Base-by-base conservation (phyloP, 1,140 invertebrate species). In the Augochlora pura region DNA sequence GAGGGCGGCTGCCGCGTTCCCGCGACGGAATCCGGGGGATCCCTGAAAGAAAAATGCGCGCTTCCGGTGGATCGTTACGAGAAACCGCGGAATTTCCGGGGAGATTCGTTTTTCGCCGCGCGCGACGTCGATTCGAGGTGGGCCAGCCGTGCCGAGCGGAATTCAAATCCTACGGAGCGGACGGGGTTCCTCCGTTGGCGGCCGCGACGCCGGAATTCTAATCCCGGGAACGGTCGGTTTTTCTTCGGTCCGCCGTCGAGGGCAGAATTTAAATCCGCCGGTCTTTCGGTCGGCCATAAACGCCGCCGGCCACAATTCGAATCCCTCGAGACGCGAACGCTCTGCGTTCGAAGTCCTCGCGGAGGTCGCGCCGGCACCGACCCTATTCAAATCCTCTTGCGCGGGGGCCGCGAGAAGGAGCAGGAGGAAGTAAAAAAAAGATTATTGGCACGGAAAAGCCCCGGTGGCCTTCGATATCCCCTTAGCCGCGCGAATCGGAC, bases 101-200 rank as follows among this genome's bases (percentile, higher is more conserved):
- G 32, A n/a, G 27, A 52, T 60, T 25, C 18, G 39, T 77, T 77
- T 77, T 70, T 64, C 68, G n/a, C n/a, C 57, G 18, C 27, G 14
- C 2, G 32, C 27, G 16, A n/a, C 60, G 18, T 25, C 52, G 21
- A 32, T 9, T 46, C 42, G 42, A 12, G 42, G 32, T 12, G 2
- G 8, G 9, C 32, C 0, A 8, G 42, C 42, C 12, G 42, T 14
- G 42, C 42, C 42, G n/a, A 21, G 18, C 38, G 21, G 68, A 71
- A 77, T 77, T 63, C 67, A 49, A 77, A 77, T 77, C 27, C 57
- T 18, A 3, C 16, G 54, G 18, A 70, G 70, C 27, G 66, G 27
- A 16, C 12, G 42, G 59, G 12, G 23, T 18, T 60, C 54, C 10
- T 38, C 16, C 32, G 42, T 12, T 9, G 23, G 21, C 0, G n/a